Conservation (phyloP, 64 coral and sea anemone species). For the Platygyra sinensis region DNA sequence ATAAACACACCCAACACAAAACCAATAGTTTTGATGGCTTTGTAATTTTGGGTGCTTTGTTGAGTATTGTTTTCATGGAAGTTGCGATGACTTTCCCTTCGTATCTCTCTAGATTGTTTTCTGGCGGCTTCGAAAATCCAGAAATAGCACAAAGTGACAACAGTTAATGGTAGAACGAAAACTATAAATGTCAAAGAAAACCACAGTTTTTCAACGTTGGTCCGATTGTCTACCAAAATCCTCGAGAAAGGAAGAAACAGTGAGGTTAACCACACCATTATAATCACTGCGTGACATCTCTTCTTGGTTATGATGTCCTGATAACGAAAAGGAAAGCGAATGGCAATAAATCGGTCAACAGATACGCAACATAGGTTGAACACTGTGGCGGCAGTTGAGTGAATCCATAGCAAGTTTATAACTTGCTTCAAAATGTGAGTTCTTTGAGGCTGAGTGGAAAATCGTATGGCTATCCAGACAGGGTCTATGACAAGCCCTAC, state of each 20-base stretch:
- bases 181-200: no score
- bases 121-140: slow-evolving; percentile 17
- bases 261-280: neutral
- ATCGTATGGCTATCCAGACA: neutral
- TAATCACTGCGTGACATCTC: no score
- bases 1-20: neutral
- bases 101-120: neutral
- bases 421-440: neutral
- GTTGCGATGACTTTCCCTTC: neutral
- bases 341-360: slow-evolving; percentile 16
- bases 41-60: neutral
- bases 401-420: neutral
- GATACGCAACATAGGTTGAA: neutral
- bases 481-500: neutral
- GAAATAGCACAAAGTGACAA: neutral
- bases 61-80: neutral
- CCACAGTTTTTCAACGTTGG: neutral
- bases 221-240: neutral
- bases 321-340: slow-evolving; percentile 6
- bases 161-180: neutral
- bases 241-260: neutral
- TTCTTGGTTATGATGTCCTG: neutral
- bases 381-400: neutral
- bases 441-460: neutral
- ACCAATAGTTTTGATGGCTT: neutral